phyloP scores from a whole-genome alignment of 2,888 invertebrate species.

The Lydus trimaculatus region DNA sequence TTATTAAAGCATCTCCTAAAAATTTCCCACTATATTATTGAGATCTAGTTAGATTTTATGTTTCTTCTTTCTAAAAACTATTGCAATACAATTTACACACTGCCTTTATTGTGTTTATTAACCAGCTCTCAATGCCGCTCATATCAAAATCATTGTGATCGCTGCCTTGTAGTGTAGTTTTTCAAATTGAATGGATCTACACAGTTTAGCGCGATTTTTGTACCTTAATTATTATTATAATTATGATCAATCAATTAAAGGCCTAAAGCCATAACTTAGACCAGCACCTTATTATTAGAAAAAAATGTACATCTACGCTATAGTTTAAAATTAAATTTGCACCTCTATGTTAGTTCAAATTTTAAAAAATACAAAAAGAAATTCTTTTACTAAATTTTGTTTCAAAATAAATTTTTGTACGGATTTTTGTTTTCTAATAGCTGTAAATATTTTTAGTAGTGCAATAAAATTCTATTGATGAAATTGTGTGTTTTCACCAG shows the following conservation, averaged over 20 bases:
- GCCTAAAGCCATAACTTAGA: neutral
- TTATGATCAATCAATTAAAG: neutral
- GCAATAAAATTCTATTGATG: neutral
- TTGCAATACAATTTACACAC: slow-evolving; percentile 42
- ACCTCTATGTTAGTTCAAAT: neutral
- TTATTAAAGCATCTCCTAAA: slow-evolving; percentile 17
- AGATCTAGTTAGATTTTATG: too few relatives aligned
- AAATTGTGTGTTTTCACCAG: too few relatives aligned
- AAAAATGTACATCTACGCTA: neutral
- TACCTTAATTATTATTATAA: slow-evolving; percentile 20
- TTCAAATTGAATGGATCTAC: neutral
- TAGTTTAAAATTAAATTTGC: neutral
- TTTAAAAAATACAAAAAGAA: neutral
- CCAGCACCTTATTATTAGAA: neutral
- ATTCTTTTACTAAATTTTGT: neutral
- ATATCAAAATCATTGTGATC: slow-evolving; percentile 42
- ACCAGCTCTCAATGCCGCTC: slow-evolving; percentile 40
- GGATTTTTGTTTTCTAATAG: slow-evolving; percentile 4
- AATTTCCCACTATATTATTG: too few relatives aligned
- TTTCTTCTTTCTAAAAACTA: too few relatives aligned
- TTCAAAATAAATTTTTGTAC: slow-evolving; percentile 2
- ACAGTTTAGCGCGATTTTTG: slow-evolving; percentile 30
- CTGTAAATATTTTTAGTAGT: slow-evolving; percentile 3
- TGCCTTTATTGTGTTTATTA: slow-evolving; percentile 31
- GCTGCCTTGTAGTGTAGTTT: slow-evolving; percentile 26